Base-by-base conservation (phyloP, 2,888 invertebrate genomes). In the Pandemis heparana region DNA sequence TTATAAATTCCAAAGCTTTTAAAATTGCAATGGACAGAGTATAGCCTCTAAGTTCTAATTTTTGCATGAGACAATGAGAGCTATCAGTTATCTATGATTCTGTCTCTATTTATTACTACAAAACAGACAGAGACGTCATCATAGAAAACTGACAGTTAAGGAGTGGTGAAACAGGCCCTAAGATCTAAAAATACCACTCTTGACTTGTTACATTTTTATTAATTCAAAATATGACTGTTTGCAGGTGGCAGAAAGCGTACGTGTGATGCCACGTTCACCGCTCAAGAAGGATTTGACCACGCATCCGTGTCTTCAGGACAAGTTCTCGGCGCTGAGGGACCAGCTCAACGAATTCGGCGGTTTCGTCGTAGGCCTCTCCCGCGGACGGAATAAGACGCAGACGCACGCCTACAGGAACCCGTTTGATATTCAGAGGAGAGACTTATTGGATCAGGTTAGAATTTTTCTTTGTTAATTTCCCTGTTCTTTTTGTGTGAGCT, bases 341-440 rank as follows among this genome's bases (percentile, higher is more conserved):
- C 98, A 98, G 88, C 92, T 98, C 66, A 96, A 97, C 79, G 98
- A 98, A 79, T 98, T 97, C 83, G 97, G 97, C 12, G 97, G 97
- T 4, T 97, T 98, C 82, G 97, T 97, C 1, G 97, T 97, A 5
- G 97, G 97, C 3, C 95, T 97, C 66, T 96, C 95, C 5, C 85
- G 94, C 0, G 92, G 91, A 16, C 80, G 95, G 65, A 94, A 95
- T 70, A 94, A 96, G 83, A 91, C 95, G 18, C 92, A 92, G 75
- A 87, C 94, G 5, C 95, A 94, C 77, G 96, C 97, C 53, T 99
- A 98, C 87, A 96, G 98, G 79, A 99, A 99, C 93, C 98, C 99
- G 0, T 99, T 98, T 85, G 99, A 99, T 94, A 98, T 99, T 85
- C 98, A 98, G 32, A 95, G 99, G 65, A 95, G 97, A 79, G 97